Evolutionary conservation across 2,113 vertebrate species (phyloP).

Genomic region (Nestor notabilis): DNA sequence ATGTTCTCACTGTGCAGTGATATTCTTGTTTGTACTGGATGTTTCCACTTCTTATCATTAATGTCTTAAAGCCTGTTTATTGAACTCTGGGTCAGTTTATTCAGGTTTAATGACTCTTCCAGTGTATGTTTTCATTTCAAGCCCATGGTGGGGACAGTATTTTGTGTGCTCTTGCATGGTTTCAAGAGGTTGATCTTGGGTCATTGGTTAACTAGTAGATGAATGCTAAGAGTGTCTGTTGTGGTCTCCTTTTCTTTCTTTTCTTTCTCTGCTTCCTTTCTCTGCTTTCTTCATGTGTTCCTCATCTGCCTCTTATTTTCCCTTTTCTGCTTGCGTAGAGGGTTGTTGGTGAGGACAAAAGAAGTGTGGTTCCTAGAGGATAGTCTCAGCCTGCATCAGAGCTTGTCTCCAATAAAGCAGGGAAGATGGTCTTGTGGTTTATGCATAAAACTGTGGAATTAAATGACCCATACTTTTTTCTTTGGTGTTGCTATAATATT

Average conservation of each 20-base stretch:
- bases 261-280: neutral
- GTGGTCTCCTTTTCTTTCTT: neutral
- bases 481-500: neutral
- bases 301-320: neutral
- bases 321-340: neutral
- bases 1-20: neutral
- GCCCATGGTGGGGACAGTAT: neutral
- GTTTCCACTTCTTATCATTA: conserved; percentile 57
- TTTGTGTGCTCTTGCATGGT: neutral
- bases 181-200: conserved; percentile 51
- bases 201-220: conserved; percentile 10
- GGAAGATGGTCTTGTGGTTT: neutral
- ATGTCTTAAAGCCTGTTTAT: conserved; percentile 59
- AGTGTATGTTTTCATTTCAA: conserved; percentile 31
- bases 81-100: conserved; percentile 70
- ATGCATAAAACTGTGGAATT: neutral
- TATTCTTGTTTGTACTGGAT: conserved; percentile 31
- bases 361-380: neutral
- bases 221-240: neutral
- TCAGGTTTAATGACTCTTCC: conserved; percentile 65
- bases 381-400: neutral
- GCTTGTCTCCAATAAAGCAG: neutral
- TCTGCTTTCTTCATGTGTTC: neutral
- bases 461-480: neutral
- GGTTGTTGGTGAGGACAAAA: neutral